Base-by-base conservation (phyloP, 2,797 vertebrate species). In the Micrastur ruficollis region DNA sequence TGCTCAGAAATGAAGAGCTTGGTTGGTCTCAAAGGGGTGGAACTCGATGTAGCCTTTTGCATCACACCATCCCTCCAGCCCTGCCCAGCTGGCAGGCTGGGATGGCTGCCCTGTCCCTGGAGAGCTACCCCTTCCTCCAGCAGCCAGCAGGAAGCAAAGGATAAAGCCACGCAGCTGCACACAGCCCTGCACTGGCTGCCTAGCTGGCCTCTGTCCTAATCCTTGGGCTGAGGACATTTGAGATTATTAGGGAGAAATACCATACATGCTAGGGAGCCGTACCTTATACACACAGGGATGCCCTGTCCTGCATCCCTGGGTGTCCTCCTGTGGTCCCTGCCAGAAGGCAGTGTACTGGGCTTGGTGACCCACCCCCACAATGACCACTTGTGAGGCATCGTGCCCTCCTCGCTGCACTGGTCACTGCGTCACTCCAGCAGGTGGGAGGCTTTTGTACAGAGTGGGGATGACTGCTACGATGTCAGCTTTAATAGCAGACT, bases 251-350 rank as follows among this genome's bases (percentile, higher is more conserved):
- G 36, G n/a, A 86, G 65, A 38, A 86, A 44, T 3, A 23, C 4
- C 47, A 4, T 4, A 25, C 11, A 6, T 25, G 15, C 9, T 12
- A 61, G 52, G 40, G 22, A 75, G 34, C 47, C 36, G 50, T 3
- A 25, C 11, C 31, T 23, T 16, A 26, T 2, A 27, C 29, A 7
- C 7, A 17, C 9, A 66, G 40, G 52, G 44, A 26, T 26, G 42
- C 8, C 56, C 20, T 12, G 9, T 25, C 75, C 76, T 49, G 67
- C n/a, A 31, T 8, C 86, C 53, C 63, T 47, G n/a, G 27, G 55
- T 34, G 40, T 8, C n/a, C 19, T 3, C 12, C 26, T 0, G 0
- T 4, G 9, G 44, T 22, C 8, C 2, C 26, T 5, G 16, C 10
- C 55, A 11, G 34, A 32, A 34, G 50, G 73, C 53, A 11, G 32